Base-by-base conservation (phyloP, 2,113 vertebrate species). In the Triplophysa rosa region DNA sequence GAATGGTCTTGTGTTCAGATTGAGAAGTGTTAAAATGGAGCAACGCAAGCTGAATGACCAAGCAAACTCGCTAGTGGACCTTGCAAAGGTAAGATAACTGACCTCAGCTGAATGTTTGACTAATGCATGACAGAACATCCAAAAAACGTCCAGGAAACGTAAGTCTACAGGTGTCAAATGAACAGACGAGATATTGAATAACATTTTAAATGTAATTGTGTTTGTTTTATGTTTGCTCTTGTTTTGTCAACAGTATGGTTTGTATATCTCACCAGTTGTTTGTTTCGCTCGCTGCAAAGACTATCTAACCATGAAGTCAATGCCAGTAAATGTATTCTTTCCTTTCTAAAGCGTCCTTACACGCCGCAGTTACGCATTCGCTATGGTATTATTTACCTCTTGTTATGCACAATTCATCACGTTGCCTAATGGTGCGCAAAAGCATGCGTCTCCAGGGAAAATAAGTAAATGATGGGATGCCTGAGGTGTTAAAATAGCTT, bases 21-120 rank as follows among this genome's bases (percentile, higher is more conserved):
- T 99, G 92, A 95, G 98, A 95, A 99, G 98, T 94, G 97, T 99
- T 91, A 99, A 99, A 95, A 99, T 99, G 98, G 98, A 99, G 89
- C 97, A 99, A 93, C 95, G 97, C 88, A 99, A 99, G 92, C 91
- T 99, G 92, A 99, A 99, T 84, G 97, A 99, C 91, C 97, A 99
- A 94, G 97, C 98, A 86, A 99, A 99, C 89, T 98, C 97, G 84
- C 95, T 99, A 92, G 98, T 98, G 94, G 98, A 99, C 90, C 94
- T 99, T 89, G 98, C 97, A 83, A 99, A 99, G 97, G 98, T 99
- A 93, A 95, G 95, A 83, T 75, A 70, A 23, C 13, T 40, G 21
- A 29, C 42, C 69, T 65, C 52, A 45, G 61, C 37, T 74, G 9
- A 74, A 69, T 68, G 66, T 62, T 66, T 69, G 64, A 40, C 83